Conservation (phyloP, 2,888 invertebrate genomes). For the Caenorhabditis angaria region DNA sequence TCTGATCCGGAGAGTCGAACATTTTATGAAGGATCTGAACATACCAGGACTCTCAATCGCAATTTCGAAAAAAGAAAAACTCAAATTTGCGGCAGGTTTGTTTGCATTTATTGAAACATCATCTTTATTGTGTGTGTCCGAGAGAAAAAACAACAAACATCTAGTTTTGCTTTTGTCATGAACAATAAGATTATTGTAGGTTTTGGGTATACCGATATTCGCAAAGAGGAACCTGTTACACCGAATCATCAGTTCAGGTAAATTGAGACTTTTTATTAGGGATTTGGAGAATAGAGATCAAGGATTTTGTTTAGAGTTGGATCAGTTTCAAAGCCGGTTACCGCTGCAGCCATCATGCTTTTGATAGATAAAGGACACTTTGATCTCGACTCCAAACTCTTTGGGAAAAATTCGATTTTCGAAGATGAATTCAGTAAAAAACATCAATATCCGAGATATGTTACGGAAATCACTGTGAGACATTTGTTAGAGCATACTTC, state of each 20-base stretch:
- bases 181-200: conserved; percentile 48
- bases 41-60: conserved; percentile 72
- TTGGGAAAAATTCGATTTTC: conserved; percentile 62
- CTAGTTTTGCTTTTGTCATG: neutral
- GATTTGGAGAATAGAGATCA: neutral
- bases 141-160: conserved; percentile 9
- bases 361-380: conserved; percentile 65
- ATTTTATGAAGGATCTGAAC: conserved; percentile 70
- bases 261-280: neutral
- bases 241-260: conserved; percentile 67
- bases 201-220: conserved; percentile 68
- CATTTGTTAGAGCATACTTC: conserved; percentile 69
- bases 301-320: conserved; percentile 55
- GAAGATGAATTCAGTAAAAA: conserved; percentile 61
- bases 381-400: conserved; percentile 62
- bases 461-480: conserved; percentile 67
- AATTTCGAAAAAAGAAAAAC: conserved; percentile 67
- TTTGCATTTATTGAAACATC: no score
- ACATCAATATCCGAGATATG: conserved; percentile 62
- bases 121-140: conserved; percentile 14
- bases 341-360: conserved; percentile 67
- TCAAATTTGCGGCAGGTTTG: conserved; percentile 71
- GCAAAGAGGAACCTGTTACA: conserved; percentile 63
- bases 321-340: conserved; percentile 70
- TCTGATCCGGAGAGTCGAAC: conserved; percentile 63